phyloP scores from a whole-genome alignment of 2,888 invertebrate genomes.

The Hesperia comma region DNA sequence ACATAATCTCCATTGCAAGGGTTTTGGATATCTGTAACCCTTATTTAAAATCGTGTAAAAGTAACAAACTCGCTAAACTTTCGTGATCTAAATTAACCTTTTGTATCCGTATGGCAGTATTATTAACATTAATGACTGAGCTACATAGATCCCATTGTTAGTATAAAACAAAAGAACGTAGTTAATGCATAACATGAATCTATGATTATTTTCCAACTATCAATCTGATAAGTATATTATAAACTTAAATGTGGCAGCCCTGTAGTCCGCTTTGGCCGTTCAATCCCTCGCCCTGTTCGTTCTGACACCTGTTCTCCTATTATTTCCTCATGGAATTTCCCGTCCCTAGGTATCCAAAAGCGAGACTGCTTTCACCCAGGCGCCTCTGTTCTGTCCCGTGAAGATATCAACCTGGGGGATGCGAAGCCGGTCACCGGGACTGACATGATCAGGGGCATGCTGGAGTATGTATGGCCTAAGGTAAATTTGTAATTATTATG shows the following conservation, averaged over 20 bases:
- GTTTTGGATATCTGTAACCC: no score
- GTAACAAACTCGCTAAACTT: no score
- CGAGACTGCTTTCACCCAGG: constrained; percentile 97
- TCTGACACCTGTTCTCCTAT: constrained; percentile 43
- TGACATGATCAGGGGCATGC: constrained; percentile 94
- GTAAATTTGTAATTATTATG: constrained; percentile 65
- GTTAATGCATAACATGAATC: no score
- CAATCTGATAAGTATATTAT: background rate
- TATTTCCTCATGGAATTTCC: constrained; percentile 55
- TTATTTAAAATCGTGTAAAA: no score
- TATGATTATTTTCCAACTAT: no score
- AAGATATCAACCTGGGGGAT: constrained; percentile 85
- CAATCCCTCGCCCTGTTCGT: constrained; percentile 47
- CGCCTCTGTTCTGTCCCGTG: constrained; percentile 87
- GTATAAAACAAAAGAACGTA: no score
- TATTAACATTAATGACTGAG: no score
- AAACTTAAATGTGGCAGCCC: constrained; percentile 19
- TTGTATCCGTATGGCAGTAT: no score
- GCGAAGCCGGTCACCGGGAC: constrained; percentile 85
- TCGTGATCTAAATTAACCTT: no score
- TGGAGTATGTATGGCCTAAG: constrained; percentile 98
- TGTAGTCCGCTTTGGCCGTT: constrained; percentile 20
- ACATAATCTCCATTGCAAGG: no score
- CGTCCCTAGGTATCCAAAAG: constrained; percentile 82
- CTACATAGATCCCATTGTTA: no score